Evolutionary conservation across 2,797 vertebrate genomes (phyloP), one percentile per base, ranked within the genome.

Genomic region (Mus caroli): DNA sequence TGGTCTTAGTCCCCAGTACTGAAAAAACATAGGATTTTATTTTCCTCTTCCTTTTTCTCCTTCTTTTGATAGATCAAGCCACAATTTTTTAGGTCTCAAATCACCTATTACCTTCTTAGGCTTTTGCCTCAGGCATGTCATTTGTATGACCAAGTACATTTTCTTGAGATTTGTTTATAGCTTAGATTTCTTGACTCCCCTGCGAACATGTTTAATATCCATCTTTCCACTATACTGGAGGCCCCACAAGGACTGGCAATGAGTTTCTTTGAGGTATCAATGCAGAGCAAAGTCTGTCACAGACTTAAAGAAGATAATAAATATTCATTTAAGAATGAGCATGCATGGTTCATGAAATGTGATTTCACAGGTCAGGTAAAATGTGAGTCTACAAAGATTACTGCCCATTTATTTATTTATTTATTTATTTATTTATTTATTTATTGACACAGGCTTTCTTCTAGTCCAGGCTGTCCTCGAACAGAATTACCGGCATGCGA

Each of bases 141-240:
- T 64, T 69, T 46, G 10, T 4, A 78, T 52, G 3, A 4, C 34
- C 22, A 9, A n/a, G 19, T 19, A 34, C 13, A 19, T 93, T 95
- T 96, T 73, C 92, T 79, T 62, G 64, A 78, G 26, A 84, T 86
- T 50, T 60, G 6, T 43, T 46, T 46, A 79, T 46, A 56, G n/a
- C 83, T 82, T 84, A 76, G 37, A 92, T 56, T 10, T 86, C 24
- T 60, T 86, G 88, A 83, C 20, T 90, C 34, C 11, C 73, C 13
- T n/a, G 82, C 85, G 43, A 37, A 67, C 2, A 34, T 67, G 34
- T 75, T 92, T 88, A 52, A 46, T 28, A 14, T 77, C 90, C 73
- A 50, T 87, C 69, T 77, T 46, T 60, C 50, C 26, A 15, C 40
- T 50, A 43, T 58, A 73, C 77, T 46, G 4, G 0, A 76, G 56